These are phyloP conservation scores for Pogonomyrmex californicus DNA, from an alignment of 1,140 invertebrate species.

Conservation along the genomic window DNA sequence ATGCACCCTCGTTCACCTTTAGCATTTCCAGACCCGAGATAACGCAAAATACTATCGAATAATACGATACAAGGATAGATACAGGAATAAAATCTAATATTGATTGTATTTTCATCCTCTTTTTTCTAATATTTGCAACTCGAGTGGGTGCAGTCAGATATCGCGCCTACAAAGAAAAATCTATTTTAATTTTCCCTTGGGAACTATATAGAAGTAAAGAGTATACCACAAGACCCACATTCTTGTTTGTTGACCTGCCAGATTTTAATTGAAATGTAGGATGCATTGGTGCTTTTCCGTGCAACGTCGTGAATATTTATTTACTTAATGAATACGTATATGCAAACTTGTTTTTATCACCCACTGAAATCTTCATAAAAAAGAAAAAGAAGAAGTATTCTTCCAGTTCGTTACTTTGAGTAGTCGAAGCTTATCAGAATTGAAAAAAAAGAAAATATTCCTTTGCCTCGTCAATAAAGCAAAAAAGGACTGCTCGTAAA, in stretches of 20 bases:
- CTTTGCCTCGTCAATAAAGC: constrained; percentile 40
- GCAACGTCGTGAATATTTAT: constrained; percentile 8
- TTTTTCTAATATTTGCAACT: background rate
- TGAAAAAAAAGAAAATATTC: constrained; percentile 33
- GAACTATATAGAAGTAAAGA: background rate
- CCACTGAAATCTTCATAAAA: constrained; percentile 6
- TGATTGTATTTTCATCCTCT: constrained; percentile 17
- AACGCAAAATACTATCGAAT: constrained; percentile 34
- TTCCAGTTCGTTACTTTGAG: constrained; percentile 43
- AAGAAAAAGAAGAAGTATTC: background rate
- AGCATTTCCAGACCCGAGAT: constrained; percentile 11
- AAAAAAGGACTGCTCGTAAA: background rate
- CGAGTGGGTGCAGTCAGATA: background rate
- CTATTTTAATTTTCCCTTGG: constrained; percentile 9
- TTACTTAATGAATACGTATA: constrained; percentile 15
- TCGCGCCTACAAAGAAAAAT: background rate
- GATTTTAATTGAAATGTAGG: constrained; percentile 16
- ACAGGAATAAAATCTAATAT: constrained; percentile 33
- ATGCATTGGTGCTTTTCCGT: background rate
- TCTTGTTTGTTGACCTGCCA: background rate
- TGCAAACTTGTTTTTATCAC: constrained; percentile 19
- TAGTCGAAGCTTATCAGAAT: constrained; percentile 10
- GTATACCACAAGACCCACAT: background rate
- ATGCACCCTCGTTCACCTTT: constrained; percentile 20
- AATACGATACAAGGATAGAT: background rate